Base-by-base conservation (phyloP, 2,797 vertebrate genomes). In the Myotis pilosus region DNA sequence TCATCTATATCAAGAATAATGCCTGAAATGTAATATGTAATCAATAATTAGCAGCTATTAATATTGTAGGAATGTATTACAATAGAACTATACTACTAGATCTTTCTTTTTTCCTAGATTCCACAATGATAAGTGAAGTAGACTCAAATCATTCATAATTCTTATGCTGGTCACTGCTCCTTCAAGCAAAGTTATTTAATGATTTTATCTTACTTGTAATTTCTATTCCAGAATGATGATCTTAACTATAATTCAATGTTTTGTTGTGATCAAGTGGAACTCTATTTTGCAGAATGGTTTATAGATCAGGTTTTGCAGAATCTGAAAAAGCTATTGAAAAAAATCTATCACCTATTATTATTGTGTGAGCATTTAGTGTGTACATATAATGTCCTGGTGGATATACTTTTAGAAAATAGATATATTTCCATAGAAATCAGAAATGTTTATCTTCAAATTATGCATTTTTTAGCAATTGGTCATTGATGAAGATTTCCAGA, bases 101-200 rank as follows among this genome's bases (percentile, higher is more conserved):
- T 83, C 10, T 49, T 72, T 66, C 12, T 53, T 6, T 55, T 87
- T 84, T 68, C 17, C 25, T 66, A 84, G 4, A 91, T 66, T 75
- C 82, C 28, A 51, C 6, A 20, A 60, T 28, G 75, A 20, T 49
- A 76, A 81, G 6, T 83, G 69, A 87, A 93, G 72, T 20, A 33
- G 72, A 5, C 33, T 80, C 60, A 81, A 80, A 69, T 0, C 55
- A 3, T 33, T 74, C 23, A 74, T 17, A 86, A 22, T 75, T 80
- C 11, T 74, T 82, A 49, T 41, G 51, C 6, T 87, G 22, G n/a
- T 86, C 38, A 74, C 11, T 78, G 16, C 0, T 69, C 22, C 60
- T 64, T 87, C n/a, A 91, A 69, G 20, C 22, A 94, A 93, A 44
- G 20, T 49, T n/a, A 84, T 78, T 91, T 55, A n/a, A 16, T 86